Conservation (phyloP, 2,113 vertebrate species). For the Macaca mulatta region DNA sequence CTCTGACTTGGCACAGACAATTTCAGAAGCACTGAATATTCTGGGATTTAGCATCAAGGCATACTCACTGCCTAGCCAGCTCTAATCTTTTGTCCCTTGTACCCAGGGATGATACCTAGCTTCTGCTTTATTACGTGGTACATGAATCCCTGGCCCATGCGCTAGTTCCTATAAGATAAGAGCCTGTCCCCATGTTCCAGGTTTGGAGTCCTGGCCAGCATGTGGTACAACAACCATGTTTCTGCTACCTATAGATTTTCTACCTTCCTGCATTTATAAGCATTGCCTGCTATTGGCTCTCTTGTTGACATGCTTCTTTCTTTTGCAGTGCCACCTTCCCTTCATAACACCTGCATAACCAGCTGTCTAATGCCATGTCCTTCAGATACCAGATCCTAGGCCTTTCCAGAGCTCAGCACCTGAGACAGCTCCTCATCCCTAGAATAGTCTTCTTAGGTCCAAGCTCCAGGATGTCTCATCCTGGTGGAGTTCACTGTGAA, state of each 20-base stretch:
- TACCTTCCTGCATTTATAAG: not conserved
- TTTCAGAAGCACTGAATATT: not conserved
- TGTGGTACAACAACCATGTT: not conserved
- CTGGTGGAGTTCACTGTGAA: not conserved
- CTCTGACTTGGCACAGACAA: not conserved
- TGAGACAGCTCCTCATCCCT: not conserved
- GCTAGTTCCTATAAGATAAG: not conserved
- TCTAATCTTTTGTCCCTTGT: not conserved
- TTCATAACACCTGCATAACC: not conserved
- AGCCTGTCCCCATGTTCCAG: not conserved
- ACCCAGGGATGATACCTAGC: not conserved
- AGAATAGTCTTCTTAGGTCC: not conserved
- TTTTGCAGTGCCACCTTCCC: not conserved
- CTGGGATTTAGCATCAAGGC: not conserved
- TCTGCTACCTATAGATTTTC: not conserved
- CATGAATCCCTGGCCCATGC: not conserved
- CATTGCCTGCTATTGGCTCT: not conserved
- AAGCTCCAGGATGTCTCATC: not conserved
- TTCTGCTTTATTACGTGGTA: not conserved
- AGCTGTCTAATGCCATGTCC: not conserved
- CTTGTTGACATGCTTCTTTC: not conserved
- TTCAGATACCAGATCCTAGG: not conserved
- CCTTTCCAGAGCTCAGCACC: not conserved
- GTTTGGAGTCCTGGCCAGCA: not conserved
- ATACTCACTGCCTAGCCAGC: not conserved